These are phyloP conservation scores for Euzetes globulus DNA, from an alignment of 2,888 invertebrate genomes.

Conservation along the genomic window DNA sequence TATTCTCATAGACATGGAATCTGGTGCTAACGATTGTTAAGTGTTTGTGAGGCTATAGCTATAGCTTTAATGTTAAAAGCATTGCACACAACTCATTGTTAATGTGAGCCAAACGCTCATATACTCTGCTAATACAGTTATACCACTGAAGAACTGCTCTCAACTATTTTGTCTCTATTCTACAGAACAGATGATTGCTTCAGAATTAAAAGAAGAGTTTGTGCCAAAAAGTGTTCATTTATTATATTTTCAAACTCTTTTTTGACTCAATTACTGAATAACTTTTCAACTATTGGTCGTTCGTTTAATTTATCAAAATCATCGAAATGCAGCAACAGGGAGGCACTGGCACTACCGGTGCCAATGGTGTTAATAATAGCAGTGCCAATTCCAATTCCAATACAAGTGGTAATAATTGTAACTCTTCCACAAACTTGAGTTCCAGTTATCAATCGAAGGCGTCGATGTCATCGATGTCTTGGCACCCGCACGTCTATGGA, in stretches of 20 bases:
- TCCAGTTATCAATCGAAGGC: background rate
- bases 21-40: conserved; percentile 13
- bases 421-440: background rate
- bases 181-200: background rate
- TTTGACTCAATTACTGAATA: background rate
- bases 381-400: background rate
- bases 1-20: background rate
- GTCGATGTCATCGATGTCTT: conserved; percentile 45
- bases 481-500: conserved; percentile 85
- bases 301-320: background rate
- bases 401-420: background rate
- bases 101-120: conserved; percentile 10
- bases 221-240: conserved; percentile 28
- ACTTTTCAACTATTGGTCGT: background rate
- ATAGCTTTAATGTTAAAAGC: conserved; percentile 7
- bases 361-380: background rate
- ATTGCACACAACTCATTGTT: conserved; percentile 18
- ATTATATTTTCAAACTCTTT: background rate
- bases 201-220: conserved; percentile 4
- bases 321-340: conserved; percentile 16
- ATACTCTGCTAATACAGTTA: background rate
- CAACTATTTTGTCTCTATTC: conserved; percentile 5
- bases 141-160: background rate
- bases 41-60: background rate
- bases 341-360: conserved; percentile 3